Percentiles rank a stretch among this genome's conserved stretches.
These are phyloP conservation scores for Callionymus lyra DNA, from an alignment of 2,113 vertebrate species.

Conservation along the genomic window DNA sequence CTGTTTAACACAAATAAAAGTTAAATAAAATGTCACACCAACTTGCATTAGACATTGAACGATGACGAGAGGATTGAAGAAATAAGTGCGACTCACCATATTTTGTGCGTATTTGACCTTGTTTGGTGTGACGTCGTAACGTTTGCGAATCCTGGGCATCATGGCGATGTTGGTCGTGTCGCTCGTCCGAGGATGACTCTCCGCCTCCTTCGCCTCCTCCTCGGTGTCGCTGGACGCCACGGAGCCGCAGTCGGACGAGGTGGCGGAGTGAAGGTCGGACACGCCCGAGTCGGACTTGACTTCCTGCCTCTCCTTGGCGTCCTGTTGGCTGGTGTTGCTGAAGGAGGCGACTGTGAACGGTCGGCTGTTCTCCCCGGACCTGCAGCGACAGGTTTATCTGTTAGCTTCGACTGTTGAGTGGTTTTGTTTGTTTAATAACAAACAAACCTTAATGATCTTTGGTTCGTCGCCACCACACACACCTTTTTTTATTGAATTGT, in stretches of 20 bases:
- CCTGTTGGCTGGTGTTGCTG: conserved; percentile 11
- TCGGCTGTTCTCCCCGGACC: conserved; percentile 60
- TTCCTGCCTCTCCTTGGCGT: conserved; percentile 10
- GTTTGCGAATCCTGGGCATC: conserved; percentile 51
- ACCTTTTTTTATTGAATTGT: too few relatives aligned
- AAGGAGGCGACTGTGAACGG: conserved; percentile 63
- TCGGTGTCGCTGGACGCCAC: conserved; percentile 61
- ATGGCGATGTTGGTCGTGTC: conserved; percentile 30
- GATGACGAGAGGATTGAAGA: not conserved
- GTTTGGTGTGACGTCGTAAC: conserved; percentile 17
- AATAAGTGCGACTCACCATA: conserved; percentile 23
- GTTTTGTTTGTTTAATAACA: too few relatives aligned
- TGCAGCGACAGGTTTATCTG: conserved; percentile 15
- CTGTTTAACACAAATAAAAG: too few relatives aligned
- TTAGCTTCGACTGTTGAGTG: not conserved
- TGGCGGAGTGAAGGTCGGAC: conserved; percentile 70
- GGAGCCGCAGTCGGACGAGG: conserved; percentile 68
- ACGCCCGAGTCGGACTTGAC: conserved; percentile 45
- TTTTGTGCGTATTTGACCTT: conserved; percentile 36
- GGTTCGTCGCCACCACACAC: too few relatives aligned
- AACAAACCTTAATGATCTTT: too few relatives aligned
- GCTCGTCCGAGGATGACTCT: conserved; percentile 11
- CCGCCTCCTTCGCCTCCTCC: conserved; percentile 52
- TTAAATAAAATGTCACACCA: too few relatives aligned
- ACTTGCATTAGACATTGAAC: too few relatives aligned